Evolutionary conservation across 1,140 invertebrate genomes (phyloP).

Genomic region (Vanessa tameamea): DNA sequence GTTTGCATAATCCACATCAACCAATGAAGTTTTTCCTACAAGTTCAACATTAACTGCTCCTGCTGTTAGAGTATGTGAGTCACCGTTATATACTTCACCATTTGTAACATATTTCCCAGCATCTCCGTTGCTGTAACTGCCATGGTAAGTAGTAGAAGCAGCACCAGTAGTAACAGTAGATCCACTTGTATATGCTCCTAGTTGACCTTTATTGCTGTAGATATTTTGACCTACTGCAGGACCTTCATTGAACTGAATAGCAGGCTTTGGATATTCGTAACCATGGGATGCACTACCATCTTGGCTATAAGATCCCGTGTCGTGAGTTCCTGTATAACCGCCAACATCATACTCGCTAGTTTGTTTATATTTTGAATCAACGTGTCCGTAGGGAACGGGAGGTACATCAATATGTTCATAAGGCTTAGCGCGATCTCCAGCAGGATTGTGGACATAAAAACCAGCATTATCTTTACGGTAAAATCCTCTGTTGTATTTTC

Average conservation of each 20-base stretch:
- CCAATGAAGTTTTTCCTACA: slow-evolving; percentile 76
- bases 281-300: slow-evolving; percentile 33
- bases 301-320: slow-evolving; percentile 32
- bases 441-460: slow-evolving; percentile 68
- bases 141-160: slow-evolving; percentile 34
- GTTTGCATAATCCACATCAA: slow-evolving; percentile 61
- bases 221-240: slow-evolving; percentile 29
- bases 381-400: slow-evolving; percentile 57
- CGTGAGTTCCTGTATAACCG: slow-evolving; percentile 40
- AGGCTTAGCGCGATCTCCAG: slow-evolving; percentile 69
- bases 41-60: slow-evolving; percentile 76
- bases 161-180: slow-evolving; percentile 16
- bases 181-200: slow-evolving; percentile 29
- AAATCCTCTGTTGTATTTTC: slow-evolving; percentile 25
- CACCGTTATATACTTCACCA: slow-evolving; percentile 58
- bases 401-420: slow-evolving; percentile 62
- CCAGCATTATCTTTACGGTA: slow-evolving; percentile 57
- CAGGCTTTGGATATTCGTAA: slow-evolving; percentile 49
- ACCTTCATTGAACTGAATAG: slow-evolving; percentile 42
- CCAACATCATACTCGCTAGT: slow-evolving; percentile 41
- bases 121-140: slow-evolving; percentile 47
- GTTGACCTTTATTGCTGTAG: slow-evolving; percentile 28
- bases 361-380: slow-evolving; percentile 51
- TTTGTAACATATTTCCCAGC: slow-evolving; percentile 59
- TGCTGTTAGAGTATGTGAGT: slow-evolving; percentile 71